Evolutionary conservation across 1,140 invertebrate species (phyloP), one percentile per base, ranked within the genome.

Genomic region (Drosophila novamexicana): DNA sequence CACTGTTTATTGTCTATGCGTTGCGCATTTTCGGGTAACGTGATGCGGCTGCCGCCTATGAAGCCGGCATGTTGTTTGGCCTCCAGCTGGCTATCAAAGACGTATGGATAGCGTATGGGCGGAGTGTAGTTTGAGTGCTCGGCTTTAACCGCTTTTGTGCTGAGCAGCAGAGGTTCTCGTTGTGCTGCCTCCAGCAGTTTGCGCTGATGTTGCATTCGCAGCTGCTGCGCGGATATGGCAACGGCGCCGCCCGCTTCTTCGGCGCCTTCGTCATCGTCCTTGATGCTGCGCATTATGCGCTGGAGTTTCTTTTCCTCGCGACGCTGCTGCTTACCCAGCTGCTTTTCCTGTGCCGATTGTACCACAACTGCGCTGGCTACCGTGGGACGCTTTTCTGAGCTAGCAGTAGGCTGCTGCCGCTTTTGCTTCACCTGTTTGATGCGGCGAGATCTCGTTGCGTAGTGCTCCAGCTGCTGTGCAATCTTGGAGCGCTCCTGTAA

Each of bases 221-320:
- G 70, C 37, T 93, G 88, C 9, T 90, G 63, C 2, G 93, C 81
- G 9, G 93, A 90, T 0, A 92, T 54, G 7, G 93, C 85, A 7
- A 75, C 93, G 75, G 77, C 94, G 88, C 75, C 93, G 91, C 75
- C 94, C 85, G 18, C 93, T n/a, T 93, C 93, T 9, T 95, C 94
- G 3, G 93, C 91, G 18, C 93, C 92, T 4, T 93, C 91, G n/a
- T 93, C 93, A n/a, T 83, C 77, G 29, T 90, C 91, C 69, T 93
- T 94, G 36, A 93, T 93, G 53, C 93, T 93, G 57, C 91, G 94
- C 63, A 94, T 94, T 0, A 94, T 94, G 69, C 95, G 96, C n/a
- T 94, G 93, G 5, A 95, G 83, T 78, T 96, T 96, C 89, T 98
- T 98, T 89, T 98, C 97, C 89, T 98, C 97, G 91, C 98, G 98